Conservation (phyloP, 2,888 invertebrate genomes). For the Macrosoma leucophasiata region DNA sequence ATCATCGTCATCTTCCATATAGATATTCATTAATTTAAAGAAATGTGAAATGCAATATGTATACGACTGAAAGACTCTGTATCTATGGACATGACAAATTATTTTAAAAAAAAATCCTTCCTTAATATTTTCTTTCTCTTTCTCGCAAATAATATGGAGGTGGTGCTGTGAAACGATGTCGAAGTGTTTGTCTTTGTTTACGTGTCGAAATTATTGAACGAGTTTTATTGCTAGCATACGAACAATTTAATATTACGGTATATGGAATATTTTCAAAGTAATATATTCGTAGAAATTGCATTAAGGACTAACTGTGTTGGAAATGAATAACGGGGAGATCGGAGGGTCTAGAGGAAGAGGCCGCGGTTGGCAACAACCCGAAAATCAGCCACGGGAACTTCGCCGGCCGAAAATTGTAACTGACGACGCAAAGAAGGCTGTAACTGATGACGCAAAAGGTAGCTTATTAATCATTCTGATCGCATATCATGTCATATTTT, state of each 20-base stretch:
- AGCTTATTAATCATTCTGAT: conserved; percentile 15
- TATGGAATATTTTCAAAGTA: conserved; percentile 52
- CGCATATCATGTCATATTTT: conserved; percentile 4
- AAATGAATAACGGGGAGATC: conserved; percentile 73
- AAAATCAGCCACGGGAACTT: conserved; percentile 64
- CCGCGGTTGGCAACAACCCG: conserved; percentile 67
- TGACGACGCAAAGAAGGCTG: conserved; percentile 51
- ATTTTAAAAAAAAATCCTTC: too few species aligned
- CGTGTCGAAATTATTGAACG: conserved; percentile 56
- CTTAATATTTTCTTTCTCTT: conserved; percentile 31
- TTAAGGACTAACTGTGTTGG: conserved; percentile 36
- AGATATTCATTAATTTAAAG: too few species aligned
- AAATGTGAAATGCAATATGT: too few species aligned
- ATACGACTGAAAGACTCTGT: too few species aligned
- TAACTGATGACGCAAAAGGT: conserved; percentile 58
- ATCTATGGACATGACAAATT: too few species aligned
- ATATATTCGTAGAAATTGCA: conserved; percentile 32
- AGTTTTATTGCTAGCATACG: conserved; percentile 25
- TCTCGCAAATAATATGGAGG: conserved; percentile 62
- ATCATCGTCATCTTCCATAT: too few species aligned
- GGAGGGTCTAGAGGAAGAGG: conserved; percentile 69
- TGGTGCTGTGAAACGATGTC: conserved; percentile 48
- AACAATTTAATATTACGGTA: conserved; percentile 32
- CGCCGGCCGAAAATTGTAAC: conserved; percentile 54
- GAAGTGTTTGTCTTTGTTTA: conserved; percentile 69